These are phyloP conservation scores for Kradibia gibbosae DNA, from an alignment of 1,140 invertebrate genomes.

Conservation along the genomic window DNA sequence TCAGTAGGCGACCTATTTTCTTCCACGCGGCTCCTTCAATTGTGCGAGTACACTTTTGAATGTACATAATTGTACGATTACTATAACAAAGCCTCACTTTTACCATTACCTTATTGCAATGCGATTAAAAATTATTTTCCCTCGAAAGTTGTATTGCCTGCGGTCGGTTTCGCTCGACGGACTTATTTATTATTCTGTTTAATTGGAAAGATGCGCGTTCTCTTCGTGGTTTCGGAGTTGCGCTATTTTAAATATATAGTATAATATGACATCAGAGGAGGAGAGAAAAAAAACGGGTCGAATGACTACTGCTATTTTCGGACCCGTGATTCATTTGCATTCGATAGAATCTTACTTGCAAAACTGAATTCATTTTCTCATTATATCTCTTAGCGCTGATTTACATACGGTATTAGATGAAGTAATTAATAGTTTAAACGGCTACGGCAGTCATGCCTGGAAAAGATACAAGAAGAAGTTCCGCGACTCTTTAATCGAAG, in stretches of 20 bases:
- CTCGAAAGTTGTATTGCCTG: background rate
- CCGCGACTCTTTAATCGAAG: too few relatives aligned
- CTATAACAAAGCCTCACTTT: conserved; percentile 3
- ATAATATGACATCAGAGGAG: background rate
- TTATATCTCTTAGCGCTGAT: too few relatives aligned
- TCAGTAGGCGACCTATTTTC: conserved; percentile 17
- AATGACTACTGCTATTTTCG: background rate
- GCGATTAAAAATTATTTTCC: background rate
- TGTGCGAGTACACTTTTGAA: conserved; percentile 17
- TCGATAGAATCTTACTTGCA: background rate
- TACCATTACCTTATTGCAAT: background rate
- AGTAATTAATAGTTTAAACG: too few relatives aligned
- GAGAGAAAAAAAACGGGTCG: background rate
- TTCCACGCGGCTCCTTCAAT: conserved; percentile 18
- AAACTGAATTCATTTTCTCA: background rate
- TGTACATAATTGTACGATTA: conserved; percentile 26
- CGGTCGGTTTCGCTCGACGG: background rate
- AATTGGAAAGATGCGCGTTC: background rate
- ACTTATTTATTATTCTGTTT: background rate
- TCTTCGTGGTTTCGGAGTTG: background rate
- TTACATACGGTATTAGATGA: too few relatives aligned
- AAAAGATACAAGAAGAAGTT: too few relatives aligned
- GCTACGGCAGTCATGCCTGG: too few relatives aligned
- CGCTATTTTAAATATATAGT: background rate
- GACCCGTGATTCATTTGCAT: background rate